Conservation (phyloP, 2,113 vertebrate species). For the Festucalex cinctus region DNA sequence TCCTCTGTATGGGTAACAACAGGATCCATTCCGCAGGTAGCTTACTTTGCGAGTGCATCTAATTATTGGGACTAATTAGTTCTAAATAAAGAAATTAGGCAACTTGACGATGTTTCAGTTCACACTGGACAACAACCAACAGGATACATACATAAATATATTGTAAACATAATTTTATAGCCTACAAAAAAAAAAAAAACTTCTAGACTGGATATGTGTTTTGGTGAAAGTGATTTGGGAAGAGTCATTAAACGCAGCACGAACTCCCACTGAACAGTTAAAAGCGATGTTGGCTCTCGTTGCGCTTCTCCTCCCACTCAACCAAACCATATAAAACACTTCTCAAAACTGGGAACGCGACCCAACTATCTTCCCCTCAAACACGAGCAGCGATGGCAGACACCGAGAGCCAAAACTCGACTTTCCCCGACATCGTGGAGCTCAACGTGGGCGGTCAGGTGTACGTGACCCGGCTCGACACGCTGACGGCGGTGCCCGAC, state of each 20-base stretch:
- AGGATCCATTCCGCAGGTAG: too few species aligned
- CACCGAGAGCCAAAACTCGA: slow-evolving; percentile 28
- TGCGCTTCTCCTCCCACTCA: slow-evolving; percentile 63
- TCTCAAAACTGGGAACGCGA: slow-evolving; percentile 28
- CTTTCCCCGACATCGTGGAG: slow-evolving; percentile 89
- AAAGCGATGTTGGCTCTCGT: slow-evolving; percentile 40
- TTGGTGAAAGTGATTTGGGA: neutral
- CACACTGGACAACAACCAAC: too few species aligned
- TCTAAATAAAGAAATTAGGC: too few species aligned
- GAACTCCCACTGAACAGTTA: slow-evolving; percentile 64
- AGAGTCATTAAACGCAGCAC: slow-evolving; percentile 36
- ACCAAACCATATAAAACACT: slow-evolving; percentile 61
- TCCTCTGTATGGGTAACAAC: too few species aligned
- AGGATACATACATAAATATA: too few species aligned
- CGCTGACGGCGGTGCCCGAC: slow-evolving; percentile 83
- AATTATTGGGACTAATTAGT: too few species aligned
- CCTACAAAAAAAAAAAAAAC: too few species aligned
- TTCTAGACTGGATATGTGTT: too few species aligned
- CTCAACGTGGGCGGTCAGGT: slow-evolving; percentile 95
- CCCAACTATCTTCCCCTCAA: slow-evolving; percentile 6
- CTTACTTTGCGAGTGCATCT: too few species aligned
- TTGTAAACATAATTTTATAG: too few species aligned
- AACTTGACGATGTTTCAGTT: too few species aligned
- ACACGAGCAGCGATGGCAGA: slow-evolving; percentile 61
- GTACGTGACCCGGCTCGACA: slow-evolving; percentile 89